These are phyloP conservation scores for Malurus leucopterus DNA, from an alignment of 2,797 vertebrate genomes.

Conservation along the genomic window DNA sequence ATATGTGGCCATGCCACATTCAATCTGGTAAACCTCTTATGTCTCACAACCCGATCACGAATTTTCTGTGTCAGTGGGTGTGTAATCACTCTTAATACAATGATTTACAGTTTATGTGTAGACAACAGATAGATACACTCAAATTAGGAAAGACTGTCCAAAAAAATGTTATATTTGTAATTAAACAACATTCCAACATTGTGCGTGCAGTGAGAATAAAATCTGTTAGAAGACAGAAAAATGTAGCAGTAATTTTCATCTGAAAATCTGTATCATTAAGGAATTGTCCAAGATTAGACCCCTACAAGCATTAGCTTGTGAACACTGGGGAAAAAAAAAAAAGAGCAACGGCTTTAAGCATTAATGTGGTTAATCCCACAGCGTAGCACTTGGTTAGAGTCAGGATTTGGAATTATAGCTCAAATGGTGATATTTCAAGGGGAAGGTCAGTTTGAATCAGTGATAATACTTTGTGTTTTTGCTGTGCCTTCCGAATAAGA, in stretches of 20 bases:
- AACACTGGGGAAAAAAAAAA: constrained; percentile 35
- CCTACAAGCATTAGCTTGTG: constrained; percentile 60
- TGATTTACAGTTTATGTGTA: constrained; percentile 56
- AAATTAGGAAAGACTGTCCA: constrained; percentile 1
- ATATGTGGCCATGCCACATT: constrained; percentile 37
- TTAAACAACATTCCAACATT: constrained; percentile 32
- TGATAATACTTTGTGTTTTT: constrained; percentile 56
- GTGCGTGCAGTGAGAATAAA: background rate
- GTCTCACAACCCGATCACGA: constrained; percentile 57
- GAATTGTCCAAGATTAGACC: constrained; percentile 66
- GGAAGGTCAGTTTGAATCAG: constrained; percentile 69
- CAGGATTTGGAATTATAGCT: constrained; percentile 70
- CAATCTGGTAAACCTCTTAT: constrained; percentile 67
- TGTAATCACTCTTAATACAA: constrained; percentile 64
- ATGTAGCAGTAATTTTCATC: constrained; percentile 52
- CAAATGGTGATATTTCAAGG: constrained; percentile 70
- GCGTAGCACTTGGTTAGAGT: constrained; percentile 66
- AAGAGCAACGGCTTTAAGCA: constrained; percentile 69
- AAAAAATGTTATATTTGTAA: constrained; percentile 1
- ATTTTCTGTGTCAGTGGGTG: constrained; percentile 63
- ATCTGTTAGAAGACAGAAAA: constrained; percentile 23
- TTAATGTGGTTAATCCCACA: constrained; percentile 70
- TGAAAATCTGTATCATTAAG: constrained; percentile 65
- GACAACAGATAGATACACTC: constrained; percentile 29
- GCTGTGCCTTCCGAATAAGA: constrained; percentile 40